Percentiles rank a stretch among this genome's conserved stretches.
phyloP scores from a whole-genome alignment of 2,888 invertebrate genomes.

The Cephus rjabovi region DNA sequence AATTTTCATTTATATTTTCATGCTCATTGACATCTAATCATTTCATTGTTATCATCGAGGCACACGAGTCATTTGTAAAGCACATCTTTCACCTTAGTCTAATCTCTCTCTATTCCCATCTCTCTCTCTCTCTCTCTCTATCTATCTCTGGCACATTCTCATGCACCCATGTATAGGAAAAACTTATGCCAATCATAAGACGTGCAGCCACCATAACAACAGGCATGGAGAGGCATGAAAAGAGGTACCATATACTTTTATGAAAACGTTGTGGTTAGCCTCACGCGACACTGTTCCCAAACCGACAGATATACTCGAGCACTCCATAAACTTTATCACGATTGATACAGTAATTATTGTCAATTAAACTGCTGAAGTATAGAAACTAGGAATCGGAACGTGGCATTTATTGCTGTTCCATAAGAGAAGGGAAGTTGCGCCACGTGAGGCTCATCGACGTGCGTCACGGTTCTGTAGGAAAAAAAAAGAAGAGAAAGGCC shows the following conservation, averaged over 20 bases:
- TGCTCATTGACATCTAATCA: not conserved
- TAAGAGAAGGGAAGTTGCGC: not conserved
- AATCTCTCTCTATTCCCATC: not conserved
- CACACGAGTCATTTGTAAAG: not conserved
- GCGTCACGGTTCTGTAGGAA: not conserved
- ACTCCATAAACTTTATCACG: not conserved
- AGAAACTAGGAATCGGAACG: not conserved
- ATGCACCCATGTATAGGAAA: not conserved
- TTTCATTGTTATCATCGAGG: not conserved
- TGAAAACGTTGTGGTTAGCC: not conserved
- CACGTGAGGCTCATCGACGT: not conserved
- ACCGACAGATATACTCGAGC: not conserved
- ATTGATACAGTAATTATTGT: not conserved
- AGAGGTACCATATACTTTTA: not conserved
- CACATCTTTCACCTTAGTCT: not conserved
- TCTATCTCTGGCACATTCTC: slow-evolving; percentile 10
- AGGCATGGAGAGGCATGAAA: not conserved
- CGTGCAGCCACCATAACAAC: not conserved
- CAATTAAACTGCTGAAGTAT: not conserved
- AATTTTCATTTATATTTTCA: slow-evolving; percentile 19
- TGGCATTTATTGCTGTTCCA: not conserved
- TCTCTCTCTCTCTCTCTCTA: slow-evolving; percentile 20
- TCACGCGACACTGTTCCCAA: not conserved
- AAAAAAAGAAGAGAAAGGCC: not conserved
- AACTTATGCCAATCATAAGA: not conserved